Conservation (phyloP, 2,797 vertebrate species). For the Uromys caudimaculatus region DNA sequence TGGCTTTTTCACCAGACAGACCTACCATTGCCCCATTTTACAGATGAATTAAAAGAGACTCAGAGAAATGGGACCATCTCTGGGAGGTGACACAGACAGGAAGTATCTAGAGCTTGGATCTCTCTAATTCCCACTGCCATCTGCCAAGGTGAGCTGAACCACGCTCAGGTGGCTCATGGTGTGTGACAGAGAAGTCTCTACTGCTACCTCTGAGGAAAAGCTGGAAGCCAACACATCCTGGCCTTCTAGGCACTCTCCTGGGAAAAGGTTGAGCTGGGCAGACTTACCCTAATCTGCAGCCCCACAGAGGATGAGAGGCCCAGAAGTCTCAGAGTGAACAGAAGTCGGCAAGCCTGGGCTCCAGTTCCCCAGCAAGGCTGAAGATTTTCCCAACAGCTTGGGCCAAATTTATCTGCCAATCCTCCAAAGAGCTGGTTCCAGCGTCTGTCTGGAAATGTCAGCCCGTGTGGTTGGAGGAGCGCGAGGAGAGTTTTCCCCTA, state of each 20-base stretch:
- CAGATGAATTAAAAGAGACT: slow-evolving; percentile 36
- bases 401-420: slow-evolving; percentile 89
- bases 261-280: neutral
- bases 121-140: neutral
- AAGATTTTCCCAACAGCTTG: slow-evolving; percentile 83
- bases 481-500: slow-evolving; percentile 87
- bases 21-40: neutral
- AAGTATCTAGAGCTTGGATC: neutral
- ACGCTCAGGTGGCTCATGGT: neutral
- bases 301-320: slow-evolving; percentile 40
- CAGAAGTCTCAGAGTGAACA: slow-evolving; percentile 38
- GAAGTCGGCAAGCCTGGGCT: slow-evolving; percentile 66
- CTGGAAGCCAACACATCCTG: neutral
- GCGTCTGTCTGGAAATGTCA: slow-evolving; percentile 89
- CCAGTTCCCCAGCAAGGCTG: slow-evolving; percentile 69
- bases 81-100: neutral
- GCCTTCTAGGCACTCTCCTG: neutral
- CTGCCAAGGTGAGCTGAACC: neutral
- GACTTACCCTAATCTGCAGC: slow-evolving; percentile 61
- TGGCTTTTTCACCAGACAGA: slow-evolving; percentile 27
- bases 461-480: slow-evolving; percentile 85
- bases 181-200: neutral
- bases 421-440: slow-evolving; percentile 81
- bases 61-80: neutral
- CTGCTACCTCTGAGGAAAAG: neutral